Base-by-base conservation (phyloP, 2,888 invertebrate genomes). In the Barypeithes pellucidus region DNA sequence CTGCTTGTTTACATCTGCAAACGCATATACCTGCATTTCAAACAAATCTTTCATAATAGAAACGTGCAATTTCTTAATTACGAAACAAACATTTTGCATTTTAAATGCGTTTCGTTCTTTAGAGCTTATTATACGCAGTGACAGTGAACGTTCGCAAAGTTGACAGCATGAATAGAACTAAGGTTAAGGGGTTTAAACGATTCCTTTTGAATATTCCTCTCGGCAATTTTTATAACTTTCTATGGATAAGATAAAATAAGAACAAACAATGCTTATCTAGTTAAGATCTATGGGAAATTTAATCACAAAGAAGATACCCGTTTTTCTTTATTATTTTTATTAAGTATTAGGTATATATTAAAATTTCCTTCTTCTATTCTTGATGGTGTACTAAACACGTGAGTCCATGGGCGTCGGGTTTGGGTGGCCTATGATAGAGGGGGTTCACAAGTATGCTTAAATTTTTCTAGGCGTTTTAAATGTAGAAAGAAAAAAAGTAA, bases 171-270 rank as follows among this genome's bases (percentile, higher is more conserved):
- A 72, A 72, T 72, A 66, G 71, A 16, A 59, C 66, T 57, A 22
- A 50, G 60, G 71, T 66, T 72, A 66, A 72, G 71, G 66, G 71
- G 66, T 72, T 67, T 72, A 72, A 72, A 66, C 54, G 66, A 69
- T 62, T 69, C 62, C 69, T 67, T 69, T 69, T 63, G 62, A 69
- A 63, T 45, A 9, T 61, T 43, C 33, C 50, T 69, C 11, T 36
- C 61, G 61, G 29, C 33, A 14, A 18, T 54, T 61, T 68, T 63
- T 63, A 33, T 12, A 20, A 50, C 2, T 47, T 11, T 33, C 36
- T 16, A 22, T 41, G 33, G 29, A 67, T 43, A 41, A 14, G 45
- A 59, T 16, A 14, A 57, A 33, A 67, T 59, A 18, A 14, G 24
- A 59, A 24, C 59, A 18, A 16, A 43, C 20, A 47, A 43, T 67